These are phyloP conservation scores for Nilaparvata lugens DNA, from an alignment of 1,140 invertebrate species.

Conservation along the genomic window DNA sequence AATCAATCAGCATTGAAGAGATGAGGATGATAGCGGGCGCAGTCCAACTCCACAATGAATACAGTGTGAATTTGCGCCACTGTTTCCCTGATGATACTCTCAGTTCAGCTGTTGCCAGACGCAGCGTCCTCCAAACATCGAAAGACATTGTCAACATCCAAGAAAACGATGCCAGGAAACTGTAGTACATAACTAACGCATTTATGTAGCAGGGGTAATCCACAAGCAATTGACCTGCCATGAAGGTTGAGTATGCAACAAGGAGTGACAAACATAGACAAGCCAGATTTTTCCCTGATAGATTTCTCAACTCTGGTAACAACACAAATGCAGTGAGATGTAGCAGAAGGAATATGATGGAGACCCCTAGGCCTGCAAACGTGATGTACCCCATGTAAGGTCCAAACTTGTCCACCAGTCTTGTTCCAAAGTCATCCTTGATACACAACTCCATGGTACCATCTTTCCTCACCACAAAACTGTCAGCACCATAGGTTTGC, in stretches of 20 bases:
- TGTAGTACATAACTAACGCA: conserved; percentile 41
- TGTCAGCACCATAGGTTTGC: conserved; percentile 29
- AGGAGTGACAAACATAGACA: conserved; percentile 40
- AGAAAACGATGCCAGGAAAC: conserved; percentile 45
- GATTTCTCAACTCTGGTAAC: conserved; percentile 40
- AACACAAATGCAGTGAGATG: conserved; percentile 40
- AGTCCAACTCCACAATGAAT: conserved; percentile 46
- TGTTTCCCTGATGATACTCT: conserved; percentile 36
- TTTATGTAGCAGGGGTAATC: conserved; percentile 32
- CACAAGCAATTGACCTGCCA: conserved; percentile 31
- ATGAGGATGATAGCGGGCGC: conserved; percentile 40
- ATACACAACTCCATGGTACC: conserved; percentile 21
- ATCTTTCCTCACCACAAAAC: conserved; percentile 20
- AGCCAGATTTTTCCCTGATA: conserved; percentile 44
- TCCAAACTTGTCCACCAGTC: conserved; percentile 36
- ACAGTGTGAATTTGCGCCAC: conserved; percentile 38
- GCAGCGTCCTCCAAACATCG: conserved; percentile 45
- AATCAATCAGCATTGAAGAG: conserved; percentile 40
- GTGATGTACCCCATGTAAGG: conserved; percentile 38
- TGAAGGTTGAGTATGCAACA: conserved; percentile 39
- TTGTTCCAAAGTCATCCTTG: conserved; percentile 27
- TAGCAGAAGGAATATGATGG: conserved; percentile 38
- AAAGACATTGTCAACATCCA: conserved; percentile 52
- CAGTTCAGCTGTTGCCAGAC: conserved; percentile 40
- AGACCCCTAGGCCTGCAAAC: conserved; percentile 37